These are phyloP conservation scores for Ectobius pallidus DNA, from an alignment of 2,888 invertebrate species.

Conservation along the genomic window DNA sequence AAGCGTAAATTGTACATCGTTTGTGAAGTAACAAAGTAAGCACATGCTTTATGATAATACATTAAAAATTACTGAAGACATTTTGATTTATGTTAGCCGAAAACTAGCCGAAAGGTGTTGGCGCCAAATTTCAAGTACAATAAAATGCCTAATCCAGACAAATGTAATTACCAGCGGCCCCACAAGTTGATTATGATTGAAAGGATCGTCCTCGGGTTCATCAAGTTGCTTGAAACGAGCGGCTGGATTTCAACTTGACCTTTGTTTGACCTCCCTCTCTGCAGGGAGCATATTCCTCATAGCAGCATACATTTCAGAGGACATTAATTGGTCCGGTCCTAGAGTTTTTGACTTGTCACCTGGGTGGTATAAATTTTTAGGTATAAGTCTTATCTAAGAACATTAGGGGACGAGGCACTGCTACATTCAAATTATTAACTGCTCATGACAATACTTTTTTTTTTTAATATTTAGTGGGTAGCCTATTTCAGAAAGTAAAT, in stretches of 20 bases:
- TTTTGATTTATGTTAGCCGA: background rate
- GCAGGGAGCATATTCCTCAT: slow-evolving; percentile 10
- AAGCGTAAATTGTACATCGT: background rate
- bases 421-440: background rate
- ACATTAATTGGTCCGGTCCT: slow-evolving; percentile 34
- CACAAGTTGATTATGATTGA: slow-evolving; percentile 21
- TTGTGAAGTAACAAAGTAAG: slow-evolving; percentile 1
- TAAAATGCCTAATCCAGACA: slow-evolving; percentile 13
- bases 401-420: background rate
- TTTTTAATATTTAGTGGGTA: no score
- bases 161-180: slow-evolving; percentile 11
- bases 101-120: background rate
- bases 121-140: background rate
- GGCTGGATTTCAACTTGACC: background rate
- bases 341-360: slow-evolving; percentile 15
- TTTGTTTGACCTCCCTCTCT: background rate
- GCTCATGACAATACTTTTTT: background rate
- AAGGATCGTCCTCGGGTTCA: background rate
- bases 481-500: no score
- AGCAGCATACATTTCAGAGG: background rate
- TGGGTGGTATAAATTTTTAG: slow-evolving; percentile 18
- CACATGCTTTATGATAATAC: background rate
- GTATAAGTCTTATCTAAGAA: background rate
- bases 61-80: slow-evolving; percentile 9
- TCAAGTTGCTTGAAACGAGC: background rate